Evolutionary conservation across 1,140 invertebrate species (phyloP).

Genomic region (Aphelinus certus): DNA sequence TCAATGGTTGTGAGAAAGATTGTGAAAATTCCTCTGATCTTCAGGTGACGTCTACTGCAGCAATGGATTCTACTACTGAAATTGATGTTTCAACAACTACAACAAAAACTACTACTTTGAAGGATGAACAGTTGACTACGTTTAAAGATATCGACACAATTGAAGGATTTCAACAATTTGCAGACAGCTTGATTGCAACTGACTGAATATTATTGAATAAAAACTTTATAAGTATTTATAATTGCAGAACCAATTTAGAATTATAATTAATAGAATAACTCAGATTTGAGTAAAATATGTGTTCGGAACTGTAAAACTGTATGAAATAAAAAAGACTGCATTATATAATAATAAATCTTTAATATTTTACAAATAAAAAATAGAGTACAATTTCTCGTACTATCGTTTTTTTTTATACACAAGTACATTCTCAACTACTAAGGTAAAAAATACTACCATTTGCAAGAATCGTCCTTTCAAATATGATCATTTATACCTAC

Average conservation of each 20-base stretch:
- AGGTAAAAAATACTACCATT: not conserved
- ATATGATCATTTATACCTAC: conserved; percentile 28
- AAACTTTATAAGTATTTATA: too few relatives aligned
- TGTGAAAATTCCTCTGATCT: not conserved
- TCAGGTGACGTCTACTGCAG: not conserved
- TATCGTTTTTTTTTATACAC: conserved; percentile 33
- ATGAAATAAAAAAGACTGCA: conserved; percentile 6
- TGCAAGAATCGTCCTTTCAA: conserved; percentile 5
- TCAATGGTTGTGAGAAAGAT: conserved; percentile 5
- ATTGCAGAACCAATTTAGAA: too few relatives aligned
- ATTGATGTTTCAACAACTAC: not conserved
- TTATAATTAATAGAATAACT: too few relatives aligned
- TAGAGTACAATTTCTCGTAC: conserved; percentile 29
- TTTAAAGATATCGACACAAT: conserved; percentile 44
- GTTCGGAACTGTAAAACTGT: too few relatives aligned
- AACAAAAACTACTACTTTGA: not conserved
- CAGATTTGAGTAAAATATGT: too few relatives aligned
- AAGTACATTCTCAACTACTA: conserved; percentile 13
- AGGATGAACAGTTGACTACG: conserved; percentile 25
- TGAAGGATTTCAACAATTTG: conserved; percentile 50
- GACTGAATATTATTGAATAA: conserved; percentile 37
- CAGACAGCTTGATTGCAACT: conserved; percentile 45
- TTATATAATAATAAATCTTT: conserved; percentile 32
- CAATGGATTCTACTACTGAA: not conserved
- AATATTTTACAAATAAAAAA: conserved; percentile 38